phyloP scores from a whole-genome alignment of 2,888 invertebrate species.

The Cheilosia variabilis region DNA sequence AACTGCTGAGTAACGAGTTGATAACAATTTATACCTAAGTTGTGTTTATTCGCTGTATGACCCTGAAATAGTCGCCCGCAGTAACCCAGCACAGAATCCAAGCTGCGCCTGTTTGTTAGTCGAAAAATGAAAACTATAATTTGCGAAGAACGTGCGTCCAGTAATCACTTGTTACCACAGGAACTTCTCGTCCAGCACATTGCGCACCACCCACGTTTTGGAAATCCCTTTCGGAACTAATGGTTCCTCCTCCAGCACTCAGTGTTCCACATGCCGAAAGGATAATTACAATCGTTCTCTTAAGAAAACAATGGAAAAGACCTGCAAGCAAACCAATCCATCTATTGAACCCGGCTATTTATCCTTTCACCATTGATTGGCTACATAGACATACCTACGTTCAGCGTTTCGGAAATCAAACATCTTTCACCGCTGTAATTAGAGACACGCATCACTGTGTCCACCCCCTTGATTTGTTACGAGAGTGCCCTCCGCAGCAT shows the following conservation, averaged over 20 bases:
- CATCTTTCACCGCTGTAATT: slow-evolving; percentile 79
- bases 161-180: background rate
- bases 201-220: slow-evolving; percentile 57
- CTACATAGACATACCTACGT: background rate
- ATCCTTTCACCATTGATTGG: slow-evolving; percentile 45
- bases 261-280: slow-evolving; percentile 58
- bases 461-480: slow-evolving; percentile 45
- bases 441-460: slow-evolving; percentile 72
- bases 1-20: too few relatives aligned
- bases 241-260: slow-evolving; percentile 55
- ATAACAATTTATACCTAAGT: too few relatives aligned
- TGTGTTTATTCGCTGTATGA: too few relatives aligned
- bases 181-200: slow-evolving; percentile 37
- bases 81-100: too few relatives aligned
- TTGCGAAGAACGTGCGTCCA: background rate
- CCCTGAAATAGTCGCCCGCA: too few relatives aligned
- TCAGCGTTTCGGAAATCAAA: slow-evolving; percentile 78
- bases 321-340: slow-evolving; percentile 46
- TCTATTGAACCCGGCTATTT: slow-evolving; percentile 32
- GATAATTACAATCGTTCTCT: slow-evolving; percentile 65
- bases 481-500: slow-evolving; percentile 5
- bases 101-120: too few relatives aligned
- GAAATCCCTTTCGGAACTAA: slow-evolving; percentile 49
- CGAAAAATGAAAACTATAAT: background rate
- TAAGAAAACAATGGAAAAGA: slow-evolving; percentile 54